These are phyloP conservation scores for Scolopax bukidnonensis DNA, from an alignment of 2,797 vertebrate genomes.

Conservation along the genomic window DNA sequence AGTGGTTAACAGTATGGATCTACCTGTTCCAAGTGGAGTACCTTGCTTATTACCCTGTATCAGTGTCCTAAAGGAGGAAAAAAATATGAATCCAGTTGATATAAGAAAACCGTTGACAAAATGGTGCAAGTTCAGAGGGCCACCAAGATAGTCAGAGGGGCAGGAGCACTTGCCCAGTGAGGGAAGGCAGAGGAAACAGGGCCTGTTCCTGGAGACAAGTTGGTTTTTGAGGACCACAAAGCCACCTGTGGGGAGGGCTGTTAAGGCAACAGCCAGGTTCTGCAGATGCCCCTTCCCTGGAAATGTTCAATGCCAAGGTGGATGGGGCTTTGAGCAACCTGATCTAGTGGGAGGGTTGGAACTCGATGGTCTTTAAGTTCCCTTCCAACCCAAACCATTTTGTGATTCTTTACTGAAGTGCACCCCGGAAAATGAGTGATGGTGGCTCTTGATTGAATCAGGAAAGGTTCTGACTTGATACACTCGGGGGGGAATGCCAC, in stretches of 20 bases:
- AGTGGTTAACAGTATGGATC: not conserved
- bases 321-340: too few relatives aligned
- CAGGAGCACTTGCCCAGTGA: not conserved
- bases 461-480: not conserved
- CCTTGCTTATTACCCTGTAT: not conserved
- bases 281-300: too few relatives aligned
- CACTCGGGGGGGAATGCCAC: accelerated
- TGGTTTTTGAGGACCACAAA: not conserved
- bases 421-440: not conserved
- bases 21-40: not conserved
- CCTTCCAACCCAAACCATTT: too few relatives aligned
- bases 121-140: not conserved
- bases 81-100: not conserved
- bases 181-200: not conserved
- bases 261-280: not conserved
- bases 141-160: not conserved
- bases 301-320: too few relatives aligned
- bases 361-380: too few relatives aligned
- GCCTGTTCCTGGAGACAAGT: not conserved
- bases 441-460: accelerated
- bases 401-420: not conserved
- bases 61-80: not conserved
- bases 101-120: not conserved
- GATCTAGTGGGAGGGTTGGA: too few relatives aligned
- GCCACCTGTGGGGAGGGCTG: not conserved